phyloP scores from a whole-genome alignment of 2,797 vertebrate species.

The Coilia nasus region DNA sequence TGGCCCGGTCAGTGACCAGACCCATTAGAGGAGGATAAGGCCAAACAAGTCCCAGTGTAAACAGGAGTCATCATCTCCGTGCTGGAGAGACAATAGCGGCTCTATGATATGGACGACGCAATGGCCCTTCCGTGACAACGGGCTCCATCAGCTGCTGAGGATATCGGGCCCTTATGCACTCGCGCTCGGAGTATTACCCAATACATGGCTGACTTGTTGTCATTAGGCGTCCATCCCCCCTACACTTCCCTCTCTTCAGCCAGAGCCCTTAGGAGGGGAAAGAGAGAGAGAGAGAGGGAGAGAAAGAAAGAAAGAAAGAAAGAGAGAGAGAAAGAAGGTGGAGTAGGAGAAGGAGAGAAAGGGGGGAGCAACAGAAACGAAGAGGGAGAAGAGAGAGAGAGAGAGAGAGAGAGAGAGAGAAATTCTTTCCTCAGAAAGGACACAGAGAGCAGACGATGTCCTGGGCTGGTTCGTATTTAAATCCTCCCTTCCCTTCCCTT shows the following conservation, averaged over 20 bases:
- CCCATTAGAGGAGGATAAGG: not conserved
- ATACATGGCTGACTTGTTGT: slow-evolving; percentile 48
- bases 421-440: slow-evolving; percentile 37
- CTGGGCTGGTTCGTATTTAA: slow-evolving; percentile 54
- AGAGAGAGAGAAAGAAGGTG: not conserved
- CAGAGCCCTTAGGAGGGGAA: not conserved
- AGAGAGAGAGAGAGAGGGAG: not conserved
- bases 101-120: not conserved
- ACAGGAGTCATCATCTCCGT: not conserved
- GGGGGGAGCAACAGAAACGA: not conserved
- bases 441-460: slow-evolving; percentile 49
- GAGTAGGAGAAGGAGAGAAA: no score
- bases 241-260: slow-evolving; percentile 45
- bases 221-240: slow-evolving; percentile 46
- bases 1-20: not conserved
- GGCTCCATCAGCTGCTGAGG: not conserved
- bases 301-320: not conserved
- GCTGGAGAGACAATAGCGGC: not conserved
- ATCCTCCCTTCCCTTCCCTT: slow-evolving; percentile 25
- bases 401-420: not conserved
- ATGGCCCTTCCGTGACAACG: not conserved
- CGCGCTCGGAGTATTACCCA: slow-evolving; percentile 36
- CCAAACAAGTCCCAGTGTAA: not conserved
- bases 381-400: not conserved
- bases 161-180: slow-evolving; percentile 14